phyloP scores from a whole-genome alignment of 92 coral and sea anemone species.

The Zoanthus gigantus region DNA sequence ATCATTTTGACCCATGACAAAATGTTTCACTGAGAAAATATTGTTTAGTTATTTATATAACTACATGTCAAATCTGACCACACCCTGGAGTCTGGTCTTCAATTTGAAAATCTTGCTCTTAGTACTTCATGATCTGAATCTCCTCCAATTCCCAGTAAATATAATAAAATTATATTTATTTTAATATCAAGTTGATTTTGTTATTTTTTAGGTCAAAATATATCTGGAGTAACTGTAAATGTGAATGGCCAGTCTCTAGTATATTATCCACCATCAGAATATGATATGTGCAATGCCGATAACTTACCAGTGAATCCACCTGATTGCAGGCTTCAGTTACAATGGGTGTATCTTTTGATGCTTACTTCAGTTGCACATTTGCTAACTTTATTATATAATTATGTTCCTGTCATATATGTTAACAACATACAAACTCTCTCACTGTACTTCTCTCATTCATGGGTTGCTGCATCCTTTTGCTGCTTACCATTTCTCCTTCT shows the following conservation, averaged over 20 bases:
- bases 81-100: no score
- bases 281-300: conserved; percentile 56
- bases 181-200: not conserved
- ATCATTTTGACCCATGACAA: no score
- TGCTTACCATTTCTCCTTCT: no score
- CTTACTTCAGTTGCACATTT: not conserved
- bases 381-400: not conserved
- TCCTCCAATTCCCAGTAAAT: not conserved
- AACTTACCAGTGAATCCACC: conserved; percentile 72
- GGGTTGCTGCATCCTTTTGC: no score
- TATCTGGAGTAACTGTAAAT: conserved; percentile 70
- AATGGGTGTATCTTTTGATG: conserved; percentile 89
- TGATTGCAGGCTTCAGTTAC: conserved; percentile 68
- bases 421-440: no score
- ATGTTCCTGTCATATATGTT: no score
- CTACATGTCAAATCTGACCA: no score
- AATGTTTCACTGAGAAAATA: no score
- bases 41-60: no score
- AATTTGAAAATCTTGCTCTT: no score
- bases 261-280: conserved; percentile 81
- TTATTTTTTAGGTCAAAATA: conserved; percentile 47
- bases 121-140: no score
- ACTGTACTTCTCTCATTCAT: no score
- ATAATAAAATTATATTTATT: not conserved
- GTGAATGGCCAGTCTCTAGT: conserved; percentile 79